phyloP scores from a whole-genome alignment of 2,888 invertebrate genomes.

The Synergus itoensis region DNA sequence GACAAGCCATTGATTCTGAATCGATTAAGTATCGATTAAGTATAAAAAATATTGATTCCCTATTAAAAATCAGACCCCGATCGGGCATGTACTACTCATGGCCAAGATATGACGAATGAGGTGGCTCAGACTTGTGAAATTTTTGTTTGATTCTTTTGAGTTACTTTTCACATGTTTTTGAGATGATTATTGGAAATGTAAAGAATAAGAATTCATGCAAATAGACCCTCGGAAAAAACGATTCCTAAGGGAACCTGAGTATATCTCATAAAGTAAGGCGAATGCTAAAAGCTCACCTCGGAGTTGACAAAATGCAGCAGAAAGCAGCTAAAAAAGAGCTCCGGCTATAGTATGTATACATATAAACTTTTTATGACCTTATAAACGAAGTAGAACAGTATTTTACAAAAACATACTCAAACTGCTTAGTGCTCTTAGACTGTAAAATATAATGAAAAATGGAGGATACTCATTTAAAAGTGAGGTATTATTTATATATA shows the following conservation, averaged over 20 bases:
- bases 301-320: slow-evolving; percentile 32
- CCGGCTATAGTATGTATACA: neutral
- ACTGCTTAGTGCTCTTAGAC: neutral
- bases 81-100: too few relatives aligned
- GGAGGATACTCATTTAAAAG: too few relatives aligned
- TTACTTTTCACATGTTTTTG: neutral
- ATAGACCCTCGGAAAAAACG: slow-evolving; percentile 4
- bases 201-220: neutral
- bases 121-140: too few relatives aligned
- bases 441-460: too few relatives aligned
- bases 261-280: slow-evolving; percentile 13
- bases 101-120: too few relatives aligned
- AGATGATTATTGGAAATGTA: neutral
- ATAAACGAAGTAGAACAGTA: slow-evolving; percentile 32
- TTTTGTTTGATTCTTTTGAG: too few relatives aligned
- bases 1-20: too few relatives aligned
- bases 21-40: too few relatives aligned
- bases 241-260: slow-evolving; percentile 28
- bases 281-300: slow-evolving; percentile 22
- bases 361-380: slow-evolving; percentile 23
- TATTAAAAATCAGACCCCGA: too few relatives aligned
- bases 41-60: too few relatives aligned
- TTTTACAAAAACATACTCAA: neutral
- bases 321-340: slow-evolving; percentile 5
- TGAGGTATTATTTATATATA: too few relatives aligned